Evolutionary conservation across 2,888 invertebrate species (phyloP), one percentile per base, ranked within the genome.

Genomic region (Cataglyphis albicans): DNA sequence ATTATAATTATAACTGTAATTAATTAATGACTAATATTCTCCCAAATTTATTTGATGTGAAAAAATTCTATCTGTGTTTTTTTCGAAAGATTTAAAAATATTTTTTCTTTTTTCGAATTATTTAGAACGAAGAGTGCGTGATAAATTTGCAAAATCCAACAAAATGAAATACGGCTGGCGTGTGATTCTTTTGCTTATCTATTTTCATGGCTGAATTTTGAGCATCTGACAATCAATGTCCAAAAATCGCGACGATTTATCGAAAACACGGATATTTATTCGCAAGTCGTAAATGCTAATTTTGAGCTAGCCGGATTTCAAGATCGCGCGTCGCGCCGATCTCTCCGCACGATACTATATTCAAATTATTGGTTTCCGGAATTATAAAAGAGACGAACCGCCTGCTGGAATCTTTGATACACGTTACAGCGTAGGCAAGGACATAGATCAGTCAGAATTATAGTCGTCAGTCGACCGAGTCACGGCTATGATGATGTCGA

Each of bases 401-500:
- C 32, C 32, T 21, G 57, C 12, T 32, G 12, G 25, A 44, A 59
- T 52, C 57, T 67, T 67, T 48, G 78, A 68, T 78, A 63, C 63
- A 35, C 61, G 74, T 44, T 59, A 52, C 21, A 10, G 32, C 55
- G 59, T 12, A 29, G 57, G n/a, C 78, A 38, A 18, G 68, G 44
- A 57, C 83, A 38, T 85, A 84, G 84, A 85, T 85, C 85, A 85
- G 83, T 86, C 87, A 84, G 86, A 88, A 89, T 90, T 88, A 88
- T 87, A 88, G 89, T 84, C 86, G 88, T 87, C 90, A 90, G 88
- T 90, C 88, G 86, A 57, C 85, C 85, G 41, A 90, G 90, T 90
- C 89, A 87, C 85, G 21, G 38, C 68, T 76, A 29, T 29, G 55
- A 76, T 57, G 44, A 38, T 44, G 59, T 80, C 78, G 78, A 70